These are phyloP conservation scores for Drosophila bocqueti DNA, from an alignment of 1,140 invertebrate species.

Conservation along the genomic window DNA sequence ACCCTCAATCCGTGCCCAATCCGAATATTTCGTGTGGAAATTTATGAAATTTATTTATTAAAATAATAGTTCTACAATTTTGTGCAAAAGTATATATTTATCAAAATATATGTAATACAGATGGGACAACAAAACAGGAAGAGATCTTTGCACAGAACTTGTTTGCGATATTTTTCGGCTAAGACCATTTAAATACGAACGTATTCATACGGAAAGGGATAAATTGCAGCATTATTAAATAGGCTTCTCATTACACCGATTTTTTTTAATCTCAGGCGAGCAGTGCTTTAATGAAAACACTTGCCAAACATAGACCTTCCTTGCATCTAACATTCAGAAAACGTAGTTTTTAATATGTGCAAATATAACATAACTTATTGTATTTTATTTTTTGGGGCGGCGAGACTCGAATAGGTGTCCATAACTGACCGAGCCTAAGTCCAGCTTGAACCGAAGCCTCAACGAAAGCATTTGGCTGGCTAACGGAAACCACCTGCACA, in stretches of 20 bases:
- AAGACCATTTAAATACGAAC: no score
- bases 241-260: not conserved
- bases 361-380: not conserved
- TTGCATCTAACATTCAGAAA: not conserved
- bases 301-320: not conserved
- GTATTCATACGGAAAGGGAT: not conserved
- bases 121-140: not conserved
- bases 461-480: slow-evolving; percentile 38
- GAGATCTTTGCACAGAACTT: not conserved
- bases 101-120: not conserved
- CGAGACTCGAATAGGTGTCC: slow-evolving; percentile 14
- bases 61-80: no score
- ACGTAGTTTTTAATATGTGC: not conserved
- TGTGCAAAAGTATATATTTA: not conserved
- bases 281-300: not conserved
- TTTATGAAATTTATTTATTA: not conserved
- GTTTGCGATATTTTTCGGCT: not conserved
- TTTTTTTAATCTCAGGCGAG: not conserved
- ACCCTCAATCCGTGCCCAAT: no score
- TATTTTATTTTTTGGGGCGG: slow-evolving; percentile 11
- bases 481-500: slow-evolving; percentile 75
- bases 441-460: slow-evolving; percentile 19
- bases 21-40: no score
- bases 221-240: not conserved
- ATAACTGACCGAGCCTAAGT: slow-evolving; percentile 30